A percentile compares a stretch with the other conserved stretches of the same genome.
These are phyloP conservation scores for Scaptomyza pallida DNA, from an alignment of 1,140 invertebrate genomes.

Conservation along the genomic window DNA sequence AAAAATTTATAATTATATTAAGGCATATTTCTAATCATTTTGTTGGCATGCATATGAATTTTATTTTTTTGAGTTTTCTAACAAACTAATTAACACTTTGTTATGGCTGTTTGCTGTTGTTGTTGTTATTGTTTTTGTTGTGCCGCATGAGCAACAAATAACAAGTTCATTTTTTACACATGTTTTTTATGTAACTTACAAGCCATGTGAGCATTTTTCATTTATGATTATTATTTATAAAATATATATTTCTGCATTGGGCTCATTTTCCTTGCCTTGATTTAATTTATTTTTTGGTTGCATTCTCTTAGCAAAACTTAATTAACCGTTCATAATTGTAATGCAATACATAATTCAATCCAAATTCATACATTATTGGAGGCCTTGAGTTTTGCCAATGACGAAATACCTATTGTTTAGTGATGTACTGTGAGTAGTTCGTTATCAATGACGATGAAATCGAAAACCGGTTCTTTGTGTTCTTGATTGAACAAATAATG, in stretches of 20 bases:
- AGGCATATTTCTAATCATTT: slow-evolving; percentile 35
- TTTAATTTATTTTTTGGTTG: slow-evolving; percentile 13
- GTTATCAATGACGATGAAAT: slow-evolving; percentile 18
- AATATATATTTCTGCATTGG: slow-evolving; percentile 25
- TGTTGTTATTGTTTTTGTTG: slow-evolving; percentile 37
- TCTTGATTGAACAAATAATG: slow-evolving; percentile 12
- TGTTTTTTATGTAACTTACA: slow-evolving; percentile 61
- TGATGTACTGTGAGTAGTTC: not conserved
- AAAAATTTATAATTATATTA: not conserved
- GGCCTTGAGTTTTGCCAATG: slow-evolving; percentile 13
- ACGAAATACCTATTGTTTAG: no score
- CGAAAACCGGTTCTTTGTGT: slow-evolving; percentile 32
- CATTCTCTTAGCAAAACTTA: slow-evolving; percentile 48
- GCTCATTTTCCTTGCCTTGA: slow-evolving; percentile 6
- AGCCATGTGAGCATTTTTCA: slow-evolving; percentile 44
- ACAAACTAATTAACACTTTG: slow-evolving; percentile 57
- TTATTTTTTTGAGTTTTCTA: slow-evolving; percentile 54
- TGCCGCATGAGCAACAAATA: slow-evolving; percentile 72
- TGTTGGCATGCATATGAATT: slow-evolving; percentile 34
- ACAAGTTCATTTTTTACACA: slow-evolving; percentile 39
- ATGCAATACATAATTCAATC: slow-evolving; percentile 1
- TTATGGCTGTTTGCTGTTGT: slow-evolving; percentile 32
- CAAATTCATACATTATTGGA: slow-evolving; percentile 23
- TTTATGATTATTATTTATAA: no score
- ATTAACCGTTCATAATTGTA: slow-evolving; percentile 55